Conservation (phyloP, 1,140 invertebrate species). For the Watersipora subatra region DNA sequence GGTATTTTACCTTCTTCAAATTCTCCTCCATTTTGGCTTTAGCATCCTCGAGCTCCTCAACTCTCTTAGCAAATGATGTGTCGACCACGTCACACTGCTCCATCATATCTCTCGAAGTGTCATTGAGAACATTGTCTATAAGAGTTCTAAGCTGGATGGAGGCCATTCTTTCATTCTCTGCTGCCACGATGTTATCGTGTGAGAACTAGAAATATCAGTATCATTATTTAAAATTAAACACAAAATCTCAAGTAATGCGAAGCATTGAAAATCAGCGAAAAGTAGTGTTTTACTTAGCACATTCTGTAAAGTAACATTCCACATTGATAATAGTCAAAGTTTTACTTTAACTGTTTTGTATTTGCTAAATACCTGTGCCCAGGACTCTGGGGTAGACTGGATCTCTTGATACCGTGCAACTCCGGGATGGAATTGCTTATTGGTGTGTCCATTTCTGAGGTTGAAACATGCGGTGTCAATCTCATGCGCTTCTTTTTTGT, state of each 20-base stretch:
- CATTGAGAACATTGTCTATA: conserved; percentile 37
- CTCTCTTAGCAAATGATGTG: conserved; percentile 30
- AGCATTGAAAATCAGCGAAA: too few relatives aligned
- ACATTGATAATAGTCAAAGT: too few relatives aligned
- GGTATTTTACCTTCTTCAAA: conserved; percentile 28
- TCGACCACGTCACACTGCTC: conserved; percentile 40
- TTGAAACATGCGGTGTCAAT: conserved; percentile 47
- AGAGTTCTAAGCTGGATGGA: conserved; percentile 38
- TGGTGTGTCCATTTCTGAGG: conserved; percentile 34
- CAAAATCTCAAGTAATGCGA: too few relatives aligned
- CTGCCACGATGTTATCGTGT: conserved; percentile 40
- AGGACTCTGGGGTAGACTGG: conserved; percentile 42
- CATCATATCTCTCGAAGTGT: conserved; percentile 40
- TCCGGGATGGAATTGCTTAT: conserved; percentile 40
- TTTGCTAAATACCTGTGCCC: conserved; percentile 35
- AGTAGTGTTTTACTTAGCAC: too few relatives aligned
- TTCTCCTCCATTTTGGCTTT: conserved; percentile 39
- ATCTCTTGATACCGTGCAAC: conserved; percentile 41
- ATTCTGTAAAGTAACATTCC: too few relatives aligned
- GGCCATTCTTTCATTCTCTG: conserved; percentile 40
- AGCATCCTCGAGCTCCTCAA: conserved; percentile 38
- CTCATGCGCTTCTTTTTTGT: conserved; percentile 65
- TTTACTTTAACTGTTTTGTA: too few relatives aligned
- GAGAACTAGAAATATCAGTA: too few relatives aligned
- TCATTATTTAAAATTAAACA: too few relatives aligned